Base-by-base conservation (phyloP, 2,888 invertebrate species). In the Venustoraphidia nigricollis region DNA sequence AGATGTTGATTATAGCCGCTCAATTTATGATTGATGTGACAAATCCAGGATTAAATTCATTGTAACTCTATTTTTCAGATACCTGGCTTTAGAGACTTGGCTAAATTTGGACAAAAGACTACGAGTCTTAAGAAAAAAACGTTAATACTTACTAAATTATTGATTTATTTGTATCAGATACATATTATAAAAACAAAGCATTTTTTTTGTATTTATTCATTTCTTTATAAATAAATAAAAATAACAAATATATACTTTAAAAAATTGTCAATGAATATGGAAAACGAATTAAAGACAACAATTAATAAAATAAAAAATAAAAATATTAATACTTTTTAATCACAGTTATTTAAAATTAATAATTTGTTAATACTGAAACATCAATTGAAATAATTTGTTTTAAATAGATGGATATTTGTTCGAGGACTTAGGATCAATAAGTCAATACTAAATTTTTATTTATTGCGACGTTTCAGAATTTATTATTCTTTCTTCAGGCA, bases 81-180 rank as follows among this genome's bases (percentile, higher is more conserved):
- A 58, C 46, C 50, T 58, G 46, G 60, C 61, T 5, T 50, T 66
- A 50, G 54, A 58, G n/a, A 52, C 54, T 8, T 63, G 61, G 53
- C 49, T 66, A 41, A 17, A 49, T 3, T 41, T 48, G 10, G 59
- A 60, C 44, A 49, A 51, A 36, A 44, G 57, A 17, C 45, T 59
- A 27, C 13, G 36, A 9, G 9, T 34, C 11, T 10, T 45, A 34
- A 8, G 10, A 9, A 10, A 40, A 45, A 42, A 42, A 14, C 10
- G 27, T 44, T 10, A 47, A 27, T 27, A 27, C 5, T 27, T 27
- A 5, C 27, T 10, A 44, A 36, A 44, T 44, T 11, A 17, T 17
- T 34, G 11, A 36, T 11, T 13, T 17, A 14, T 14, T 41, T 41
- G 42, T n/a, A 13, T 13, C n/a, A n/a, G n/a, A n/a, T 49, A 27